phyloP scores from a whole-genome alignment of 1,140 invertebrate genomes.

The Lepidurus apus region DNA sequence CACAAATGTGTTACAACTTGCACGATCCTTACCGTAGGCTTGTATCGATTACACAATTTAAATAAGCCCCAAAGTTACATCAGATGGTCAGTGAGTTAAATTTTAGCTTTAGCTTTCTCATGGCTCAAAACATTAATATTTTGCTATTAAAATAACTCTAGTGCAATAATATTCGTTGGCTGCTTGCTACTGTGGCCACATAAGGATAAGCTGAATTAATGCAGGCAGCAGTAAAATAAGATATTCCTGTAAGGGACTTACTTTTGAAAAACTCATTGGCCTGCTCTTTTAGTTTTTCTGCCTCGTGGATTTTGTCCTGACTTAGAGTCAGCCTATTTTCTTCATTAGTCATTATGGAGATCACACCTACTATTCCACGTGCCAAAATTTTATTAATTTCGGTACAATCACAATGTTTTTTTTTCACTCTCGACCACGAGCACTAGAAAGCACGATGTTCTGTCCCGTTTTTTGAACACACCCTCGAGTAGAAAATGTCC shows the following conservation, averaged over 20 bases:
- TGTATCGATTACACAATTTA: neutral
- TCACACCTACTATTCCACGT: neutral
- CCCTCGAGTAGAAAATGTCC: neutral
- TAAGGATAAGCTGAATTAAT: conserved; percentile 22
- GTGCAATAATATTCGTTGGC: too few relatives aligned
- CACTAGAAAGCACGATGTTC: conserved; percentile 1
- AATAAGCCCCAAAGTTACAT: too few relatives aligned
- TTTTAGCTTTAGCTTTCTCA: too few relatives aligned
- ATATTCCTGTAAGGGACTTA: conserved; percentile 47
- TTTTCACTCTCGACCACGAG: neutral
- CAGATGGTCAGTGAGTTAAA: too few relatives aligned
- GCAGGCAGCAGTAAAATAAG: neutral
- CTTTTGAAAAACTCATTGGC: conserved; percentile 83
- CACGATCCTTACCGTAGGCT: conserved; percentile 27
- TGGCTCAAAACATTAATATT: too few relatives aligned
- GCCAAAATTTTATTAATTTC: neutral
- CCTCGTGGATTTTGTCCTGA: conserved; percentile 44
- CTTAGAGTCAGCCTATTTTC: neutral
- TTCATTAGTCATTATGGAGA: neutral
- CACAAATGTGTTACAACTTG: conserved; percentile 33
- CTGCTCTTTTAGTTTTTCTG: conserved; percentile 71
- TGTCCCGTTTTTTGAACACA: neutral
- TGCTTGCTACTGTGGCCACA: too few relatives aligned
- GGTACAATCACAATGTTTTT: neutral
- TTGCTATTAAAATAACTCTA: too few relatives aligned